These are phyloP conservation scores for Chauna torquata DNA, from an alignment of 2,113 vertebrate species.

Conservation along the genomic window DNA sequence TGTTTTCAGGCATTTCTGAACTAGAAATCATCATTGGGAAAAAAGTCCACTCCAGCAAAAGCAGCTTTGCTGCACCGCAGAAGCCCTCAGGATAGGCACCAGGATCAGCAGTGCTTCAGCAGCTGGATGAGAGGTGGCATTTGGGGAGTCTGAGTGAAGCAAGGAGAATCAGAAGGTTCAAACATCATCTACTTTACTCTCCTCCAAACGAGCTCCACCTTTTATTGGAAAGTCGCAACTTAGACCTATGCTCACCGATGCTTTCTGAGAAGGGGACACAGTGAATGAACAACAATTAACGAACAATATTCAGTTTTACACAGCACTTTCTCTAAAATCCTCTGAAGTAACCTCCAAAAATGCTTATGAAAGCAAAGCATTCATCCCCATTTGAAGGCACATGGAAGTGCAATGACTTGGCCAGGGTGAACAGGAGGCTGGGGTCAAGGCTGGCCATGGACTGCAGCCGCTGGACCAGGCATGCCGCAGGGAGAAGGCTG, in stretches of 20 bases:
- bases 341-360: background rate
- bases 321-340: background rate
- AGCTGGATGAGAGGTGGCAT: background rate
- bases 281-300: background rate
- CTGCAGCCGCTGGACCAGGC: fast-evolving
- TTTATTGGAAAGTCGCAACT: background rate
- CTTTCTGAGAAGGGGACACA: background rate
- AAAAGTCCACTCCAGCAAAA: background rate
- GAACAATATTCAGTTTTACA: background rate
- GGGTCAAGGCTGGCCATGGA: fast-evolving
- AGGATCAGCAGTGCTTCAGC: fast-evolving
- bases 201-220: background rate
- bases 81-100: background rate
- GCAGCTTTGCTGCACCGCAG: background rate
- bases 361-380: background rate
- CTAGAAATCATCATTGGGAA: background rate
- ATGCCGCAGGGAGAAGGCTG: background rate
- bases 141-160: background rate
- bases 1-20: background rate
- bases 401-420: fast-evolving
- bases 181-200: background rate
- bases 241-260: background rate
- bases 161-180: background rate
- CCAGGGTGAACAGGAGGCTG: background rate
- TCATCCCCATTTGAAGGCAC: background rate